Evolutionary conservation across 2,797 vertebrate species (phyloP).

Genomic region (Notolabrus celidotus): DNA sequence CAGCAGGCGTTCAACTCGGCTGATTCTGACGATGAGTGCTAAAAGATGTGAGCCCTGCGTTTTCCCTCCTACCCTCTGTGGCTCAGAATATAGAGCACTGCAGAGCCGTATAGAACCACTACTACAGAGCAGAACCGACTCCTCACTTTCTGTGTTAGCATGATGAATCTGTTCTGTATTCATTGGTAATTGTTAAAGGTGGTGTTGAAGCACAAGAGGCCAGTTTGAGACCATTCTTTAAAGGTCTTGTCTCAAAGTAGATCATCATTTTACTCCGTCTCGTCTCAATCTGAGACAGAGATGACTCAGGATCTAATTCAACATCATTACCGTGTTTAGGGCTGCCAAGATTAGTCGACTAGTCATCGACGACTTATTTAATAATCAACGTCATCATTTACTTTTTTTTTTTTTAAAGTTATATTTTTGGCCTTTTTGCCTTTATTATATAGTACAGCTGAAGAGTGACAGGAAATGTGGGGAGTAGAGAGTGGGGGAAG

Average conservation of each 20-base stretch:
- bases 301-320: not conserved
- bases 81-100: slow-evolving; percentile 4
- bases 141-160: not conserved
- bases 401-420: too few species aligned
- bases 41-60: slow-evolving; percentile 26
- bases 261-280: not conserved
- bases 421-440: too few species aligned
- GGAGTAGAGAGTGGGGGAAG: too few species aligned
- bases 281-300: not conserved
- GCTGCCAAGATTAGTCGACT: too few species aligned
- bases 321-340: too few species aligned
- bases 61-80: slow-evolving; percentile 10
- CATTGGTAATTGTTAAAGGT: not conserved
- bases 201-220: not conserved
- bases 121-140: not conserved
- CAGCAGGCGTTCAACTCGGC: slow-evolving; percentile 22
- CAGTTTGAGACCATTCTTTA: not conserved
- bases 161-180: not conserved
- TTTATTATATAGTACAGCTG: too few species aligned
- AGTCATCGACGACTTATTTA: too few species aligned
- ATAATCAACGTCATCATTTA: too few species aligned
- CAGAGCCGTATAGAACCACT: too few species aligned
- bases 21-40: slow-evolving; percentile 36
- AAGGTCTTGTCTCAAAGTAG: not conserved
- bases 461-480: too few species aligned